These are phyloP conservation scores for Pseudococcus longispinus DNA, from an alignment of 2,888 invertebrate species.

Conservation along the genomic window DNA sequence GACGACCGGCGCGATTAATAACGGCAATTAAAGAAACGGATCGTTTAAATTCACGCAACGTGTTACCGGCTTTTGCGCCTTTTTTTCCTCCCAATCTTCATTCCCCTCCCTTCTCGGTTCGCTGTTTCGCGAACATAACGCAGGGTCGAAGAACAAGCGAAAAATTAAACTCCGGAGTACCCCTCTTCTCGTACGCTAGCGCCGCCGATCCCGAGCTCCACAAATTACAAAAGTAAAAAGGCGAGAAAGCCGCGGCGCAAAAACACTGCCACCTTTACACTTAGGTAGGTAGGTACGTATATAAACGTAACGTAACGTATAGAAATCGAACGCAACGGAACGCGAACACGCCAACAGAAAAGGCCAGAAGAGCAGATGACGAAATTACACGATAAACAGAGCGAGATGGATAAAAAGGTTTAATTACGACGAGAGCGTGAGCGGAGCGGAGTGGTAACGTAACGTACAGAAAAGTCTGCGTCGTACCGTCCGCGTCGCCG, in stretches of 20 bases:
- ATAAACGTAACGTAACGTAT: not conserved
- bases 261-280: slow-evolving; percentile 3
- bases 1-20: slow-evolving; percentile 42
- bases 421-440: too few species aligned
- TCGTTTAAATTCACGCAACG: slow-evolving; percentile 44
- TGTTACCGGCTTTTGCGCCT: slow-evolving; percentile 35
- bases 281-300: too few species aligned
- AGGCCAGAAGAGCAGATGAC: slow-evolving; percentile 26
- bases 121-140: not conserved
- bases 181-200: not conserved
- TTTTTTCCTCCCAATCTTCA: not conserved
- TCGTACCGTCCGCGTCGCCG: not conserved
- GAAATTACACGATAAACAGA: slow-evolving; percentile 46
- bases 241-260: slow-evolving; percentile 35
- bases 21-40: slow-evolving; percentile 16
- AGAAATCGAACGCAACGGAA: slow-evolving; percentile 26
- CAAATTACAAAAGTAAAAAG: slow-evolving; percentile 30
- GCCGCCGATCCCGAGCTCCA: not conserved
- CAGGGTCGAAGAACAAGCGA: not conserved
- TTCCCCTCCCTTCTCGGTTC: not conserved
- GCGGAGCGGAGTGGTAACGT: not conserved
- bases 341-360: not conserved
- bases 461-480: not conserved
- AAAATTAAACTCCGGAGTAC: not conserved
- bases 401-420: slow-evolving; percentile 47